Conservation (phyloP, 2,888 invertebrate genomes). For the Tetragonula carbonaria region DNA sequence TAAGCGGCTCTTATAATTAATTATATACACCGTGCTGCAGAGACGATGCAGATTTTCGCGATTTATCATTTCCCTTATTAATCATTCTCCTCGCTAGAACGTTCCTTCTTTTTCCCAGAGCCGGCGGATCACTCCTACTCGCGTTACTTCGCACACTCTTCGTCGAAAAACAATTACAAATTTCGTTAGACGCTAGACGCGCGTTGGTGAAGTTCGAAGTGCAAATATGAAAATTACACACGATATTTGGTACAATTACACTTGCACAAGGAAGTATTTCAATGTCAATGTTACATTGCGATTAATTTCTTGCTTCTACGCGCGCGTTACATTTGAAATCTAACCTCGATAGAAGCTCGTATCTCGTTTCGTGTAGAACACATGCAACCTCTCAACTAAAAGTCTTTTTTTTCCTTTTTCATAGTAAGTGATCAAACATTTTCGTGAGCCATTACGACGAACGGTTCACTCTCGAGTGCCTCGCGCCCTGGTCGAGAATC, state of each 20-base stretch:
- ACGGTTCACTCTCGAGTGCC: not conserved
- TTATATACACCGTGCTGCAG: not conserved
- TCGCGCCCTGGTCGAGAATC: constrained; percentile 25
- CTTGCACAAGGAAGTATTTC: no score
- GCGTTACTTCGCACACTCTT: no score
- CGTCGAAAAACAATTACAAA: no score
- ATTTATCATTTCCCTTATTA: not conserved
- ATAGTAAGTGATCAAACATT: not conserved
- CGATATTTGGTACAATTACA: no score
- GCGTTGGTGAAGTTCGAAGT: no score
- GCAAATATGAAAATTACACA: no score
- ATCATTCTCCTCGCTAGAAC: not conserved
- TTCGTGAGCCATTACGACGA: not conserved
- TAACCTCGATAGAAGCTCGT: no score
- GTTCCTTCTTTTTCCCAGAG: not conserved
- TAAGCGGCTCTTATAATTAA: constrained; percentile 3
- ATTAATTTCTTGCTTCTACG: no score
- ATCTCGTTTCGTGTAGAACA: not conserved
- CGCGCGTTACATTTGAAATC: no score
- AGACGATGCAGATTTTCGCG: not conserved
- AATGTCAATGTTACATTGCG: no score
- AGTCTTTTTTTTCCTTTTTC: no score
- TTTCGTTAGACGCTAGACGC: no score
- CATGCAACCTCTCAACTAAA: not conserved
- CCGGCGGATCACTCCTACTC: not conserved